Base-by-base conservation (phyloP, 1,140 invertebrate genomes). In the Ctenoplectra terminalis region DNA sequence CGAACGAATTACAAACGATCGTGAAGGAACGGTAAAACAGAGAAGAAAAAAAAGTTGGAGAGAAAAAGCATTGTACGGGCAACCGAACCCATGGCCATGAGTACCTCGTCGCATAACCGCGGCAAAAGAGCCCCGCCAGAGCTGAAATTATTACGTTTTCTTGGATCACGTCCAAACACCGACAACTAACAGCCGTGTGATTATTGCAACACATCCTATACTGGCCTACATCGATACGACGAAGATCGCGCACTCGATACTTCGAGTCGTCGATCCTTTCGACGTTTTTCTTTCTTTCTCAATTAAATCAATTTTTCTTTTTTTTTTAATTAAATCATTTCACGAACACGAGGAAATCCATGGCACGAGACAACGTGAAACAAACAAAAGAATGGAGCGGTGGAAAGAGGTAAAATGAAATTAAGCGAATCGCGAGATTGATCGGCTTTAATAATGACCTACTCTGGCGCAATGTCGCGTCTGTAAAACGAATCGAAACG, bases 101-200 rank as follows among this genome's bases (percentile, higher is more conserved):
- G 73, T 82, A 56, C 46, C 76, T 81, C 54, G 74, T 82, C 85
- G 82, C 78, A 87, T 83, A 82, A 84, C 58, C 82, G 64, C 69
- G 86, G 83, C 77, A 88, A 89, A 88, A 81, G 86, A 86, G 66
- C 77, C 70, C 75, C 74, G 85, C 81, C 85, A 89, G 88, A 82
- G 75, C 84, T 81, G 86, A 91, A 91, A 91, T 91, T 91, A 90
- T 91, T 91, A 77, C 90, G 87, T 89, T 91, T 87, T 83, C 84
- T 89, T 91, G 90, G 90, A 88, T 61, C 11, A 58, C 54, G 66
- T 67, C 89, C 90, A 91, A 91, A 81, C 72, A 75, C 76, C 70
- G 76, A 78, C 80, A 73, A 43, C 71, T 77, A 76, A 84, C 74
- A 75, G 77, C 56, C 75, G 79, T 85, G 76, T 81, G 85, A 90